These are phyloP conservation scores for Lepidostoma basale DNA, from an alignment of 1,140 invertebrate species.

Conservation along the genomic window DNA sequence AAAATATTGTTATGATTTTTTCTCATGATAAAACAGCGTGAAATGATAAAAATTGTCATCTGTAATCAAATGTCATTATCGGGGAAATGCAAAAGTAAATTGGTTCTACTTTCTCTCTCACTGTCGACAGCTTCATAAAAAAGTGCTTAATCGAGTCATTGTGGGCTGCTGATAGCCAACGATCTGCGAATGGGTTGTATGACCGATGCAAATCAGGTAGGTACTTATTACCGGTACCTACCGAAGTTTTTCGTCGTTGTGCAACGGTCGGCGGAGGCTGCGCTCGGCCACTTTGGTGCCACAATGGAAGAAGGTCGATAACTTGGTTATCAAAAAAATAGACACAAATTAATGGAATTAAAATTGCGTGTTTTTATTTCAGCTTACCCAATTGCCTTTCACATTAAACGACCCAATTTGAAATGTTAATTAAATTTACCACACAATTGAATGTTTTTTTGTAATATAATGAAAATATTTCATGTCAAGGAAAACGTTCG, in stretches of 20 bases:
- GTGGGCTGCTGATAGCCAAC: background rate
- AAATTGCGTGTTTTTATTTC: too few species aligned
- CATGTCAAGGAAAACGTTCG: too few species aligned
- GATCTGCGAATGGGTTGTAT: background rate
- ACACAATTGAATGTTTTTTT: too few species aligned
- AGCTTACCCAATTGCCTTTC: too few species aligned
- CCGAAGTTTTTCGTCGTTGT: background rate
- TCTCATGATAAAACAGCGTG: background rate
- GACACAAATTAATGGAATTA: too few species aligned
- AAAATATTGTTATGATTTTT: background rate
- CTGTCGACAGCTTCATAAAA: too few species aligned
- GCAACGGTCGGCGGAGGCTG: background rate
- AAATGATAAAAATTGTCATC: slow-evolving; percentile 2
- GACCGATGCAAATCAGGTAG: slow-evolving; percentile 14
- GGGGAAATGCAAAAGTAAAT: background rate
- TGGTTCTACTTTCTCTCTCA: slow-evolving; percentile 18
- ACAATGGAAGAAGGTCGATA: too few species aligned
- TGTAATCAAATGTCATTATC: slow-evolving; percentile 19
- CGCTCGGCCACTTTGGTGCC: background rate
- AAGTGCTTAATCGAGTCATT: background rate
- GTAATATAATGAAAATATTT: too few species aligned
- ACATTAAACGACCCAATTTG: too few species aligned
- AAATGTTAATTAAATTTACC: too few species aligned
- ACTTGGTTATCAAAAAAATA: too few species aligned
- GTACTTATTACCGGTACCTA: background rate